Evolutionary conservation across 2,113 vertebrate species (phyloP).

Genomic region (Anarrhichthys ocellatus): DNA sequence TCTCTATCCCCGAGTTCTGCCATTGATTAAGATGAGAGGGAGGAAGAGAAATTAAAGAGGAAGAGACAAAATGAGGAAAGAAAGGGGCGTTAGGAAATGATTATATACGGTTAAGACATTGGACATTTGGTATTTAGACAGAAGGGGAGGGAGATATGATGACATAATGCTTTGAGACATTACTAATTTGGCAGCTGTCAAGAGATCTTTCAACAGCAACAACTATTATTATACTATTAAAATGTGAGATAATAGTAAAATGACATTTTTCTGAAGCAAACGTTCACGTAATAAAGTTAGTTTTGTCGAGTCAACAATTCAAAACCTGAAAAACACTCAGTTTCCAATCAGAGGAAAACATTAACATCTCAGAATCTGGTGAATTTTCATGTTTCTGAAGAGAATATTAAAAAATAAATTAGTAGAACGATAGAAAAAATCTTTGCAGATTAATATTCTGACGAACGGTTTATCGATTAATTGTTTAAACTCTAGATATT

Average conservation of each 20-base stretch:
- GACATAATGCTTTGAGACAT: background rate
- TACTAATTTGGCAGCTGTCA: background rate
- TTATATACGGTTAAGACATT: background rate
- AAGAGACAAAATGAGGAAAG: background rate
- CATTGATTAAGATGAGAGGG: background rate
- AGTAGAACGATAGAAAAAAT: background rate
- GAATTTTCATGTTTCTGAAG: background rate
- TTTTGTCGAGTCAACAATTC: background rate
- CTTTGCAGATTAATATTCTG: background rate
- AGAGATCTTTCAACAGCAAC: background rate
- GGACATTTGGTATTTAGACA: background rate
- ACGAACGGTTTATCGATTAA: background rate
- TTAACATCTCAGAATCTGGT: background rate
- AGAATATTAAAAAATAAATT: too few relatives aligned
- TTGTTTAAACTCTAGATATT: background rate
- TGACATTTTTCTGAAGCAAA: background rate
- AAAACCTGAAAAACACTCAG: background rate
- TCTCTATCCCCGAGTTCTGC: slow-evolving; percentile 99
- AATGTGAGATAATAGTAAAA: background rate
- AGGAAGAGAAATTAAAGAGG: background rate
- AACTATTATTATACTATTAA: background rate
- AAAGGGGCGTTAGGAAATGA: too few relatives aligned
- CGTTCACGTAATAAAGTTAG: background rate
- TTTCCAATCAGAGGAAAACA: background rate
- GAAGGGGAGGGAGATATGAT: background rate